A percentile compares a stretch with the other conserved stretches of the same genome.
phyloP scores from a whole-genome alignment of 2,888 invertebrate genomes.

The Drosophila kanekoi region DNA sequence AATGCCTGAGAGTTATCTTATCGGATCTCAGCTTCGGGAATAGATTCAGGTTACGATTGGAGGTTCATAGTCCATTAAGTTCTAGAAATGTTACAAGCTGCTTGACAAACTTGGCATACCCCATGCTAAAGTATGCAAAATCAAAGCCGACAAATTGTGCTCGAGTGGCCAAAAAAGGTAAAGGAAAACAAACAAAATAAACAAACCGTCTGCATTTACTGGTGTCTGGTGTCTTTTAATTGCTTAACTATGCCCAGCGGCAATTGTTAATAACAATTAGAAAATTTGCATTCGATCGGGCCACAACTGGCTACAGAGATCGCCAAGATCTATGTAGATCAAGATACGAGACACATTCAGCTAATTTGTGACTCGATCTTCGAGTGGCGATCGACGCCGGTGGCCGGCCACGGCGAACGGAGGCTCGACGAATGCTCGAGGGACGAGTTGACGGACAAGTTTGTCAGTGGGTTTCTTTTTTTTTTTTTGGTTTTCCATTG shows the following conservation, averaged over 20 bases:
- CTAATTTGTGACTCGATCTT: constrained; percentile 66
- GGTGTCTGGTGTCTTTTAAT: constrained; percentile 73
- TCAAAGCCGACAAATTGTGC: constrained; percentile 47
- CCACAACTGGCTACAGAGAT: constrained; percentile 33
- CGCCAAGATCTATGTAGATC: constrained; percentile 31
- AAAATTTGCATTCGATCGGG: constrained; percentile 63
- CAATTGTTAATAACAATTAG: constrained; percentile 78
- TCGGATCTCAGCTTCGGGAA: not conserved
- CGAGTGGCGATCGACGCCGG: constrained; percentile 57
- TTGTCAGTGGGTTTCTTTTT: constrained; percentile 33
- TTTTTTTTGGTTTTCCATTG: not conserved
- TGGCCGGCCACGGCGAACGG: constrained; percentile 64
- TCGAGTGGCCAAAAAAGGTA: constrained; percentile 32
- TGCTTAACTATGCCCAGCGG: constrained; percentile 75
- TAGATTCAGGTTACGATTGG: not conserved
- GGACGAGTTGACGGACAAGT: constrained; percentile 43
- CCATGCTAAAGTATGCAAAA: not conserved
- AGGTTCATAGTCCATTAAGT: too few species aligned
- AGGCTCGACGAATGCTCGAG: constrained; percentile 13
- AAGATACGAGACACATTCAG: constrained; percentile 42
- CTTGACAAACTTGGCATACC: not conserved
- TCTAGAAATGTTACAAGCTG: not conserved
- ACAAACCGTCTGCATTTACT: constrained; percentile 37
- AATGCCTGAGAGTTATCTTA: not conserved
- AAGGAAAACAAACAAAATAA: not conserved